Evolutionary conservation across 2,797 vertebrate genomes (phyloP).

Genomic region (Malacoraja senta): DNA sequence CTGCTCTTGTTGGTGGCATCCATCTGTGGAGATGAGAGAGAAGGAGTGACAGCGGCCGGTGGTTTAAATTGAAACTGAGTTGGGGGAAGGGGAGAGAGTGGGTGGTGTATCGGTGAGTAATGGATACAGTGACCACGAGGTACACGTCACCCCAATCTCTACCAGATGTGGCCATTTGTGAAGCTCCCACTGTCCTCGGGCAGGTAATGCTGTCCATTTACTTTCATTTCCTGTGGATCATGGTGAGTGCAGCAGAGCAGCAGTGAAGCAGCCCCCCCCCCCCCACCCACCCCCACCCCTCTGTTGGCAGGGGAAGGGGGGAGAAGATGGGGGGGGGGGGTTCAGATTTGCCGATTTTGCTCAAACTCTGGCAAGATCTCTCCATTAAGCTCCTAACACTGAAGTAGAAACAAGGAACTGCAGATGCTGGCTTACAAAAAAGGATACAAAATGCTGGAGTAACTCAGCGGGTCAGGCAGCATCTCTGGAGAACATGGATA

Average conservation of each 20-base stretch:
- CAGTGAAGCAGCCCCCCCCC: not conserved
- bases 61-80: not conserved
- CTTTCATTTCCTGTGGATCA: conserved; percentile 50
- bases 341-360: conserved; percentile 9
- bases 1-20: not conserved
- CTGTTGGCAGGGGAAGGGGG: not conserved
- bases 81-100: not conserved
- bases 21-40: not conserved
- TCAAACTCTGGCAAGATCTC: not conserved
- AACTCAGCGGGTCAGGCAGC: too few relatives aligned
- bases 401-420: too few relatives aligned
- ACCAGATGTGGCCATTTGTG: conserved; percentile 49
- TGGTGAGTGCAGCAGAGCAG: not conserved
- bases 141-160: not conserved
- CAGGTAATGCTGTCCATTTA: conserved; percentile 43
- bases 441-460: too few relatives aligned
- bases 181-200: conserved; percentile 37
- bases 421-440: too few relatives aligned
- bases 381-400: not conserved
- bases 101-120: conserved; percentile 7
- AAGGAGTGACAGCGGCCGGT: conserved; percentile 6
- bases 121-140: conserved; percentile 39
- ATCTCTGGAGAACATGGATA: too few relatives aligned
- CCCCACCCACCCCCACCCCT: too few relatives aligned
- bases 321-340: too few relatives aligned